Base-by-base conservation (phyloP, 2,888 invertebrate genomes). In the Iphiclides podalirius region DNA sequence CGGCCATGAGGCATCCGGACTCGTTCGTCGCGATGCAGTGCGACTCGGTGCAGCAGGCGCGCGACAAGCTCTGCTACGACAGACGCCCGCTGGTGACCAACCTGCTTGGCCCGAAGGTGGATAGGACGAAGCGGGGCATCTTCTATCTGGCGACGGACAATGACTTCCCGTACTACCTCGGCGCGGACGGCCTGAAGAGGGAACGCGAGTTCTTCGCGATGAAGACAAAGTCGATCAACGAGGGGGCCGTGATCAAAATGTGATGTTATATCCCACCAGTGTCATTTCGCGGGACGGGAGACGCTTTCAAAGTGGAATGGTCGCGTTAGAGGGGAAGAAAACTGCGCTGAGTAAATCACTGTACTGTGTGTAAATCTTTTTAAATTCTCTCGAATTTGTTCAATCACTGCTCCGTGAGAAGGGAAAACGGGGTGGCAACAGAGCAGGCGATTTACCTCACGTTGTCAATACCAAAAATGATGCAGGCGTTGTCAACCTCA, bases 131-230 rank as follows among this genome's bases (percentile, higher is more conserved):
- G 4, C 51, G 51, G n/a, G 75, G 74, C 0, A 66, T 75, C 28
- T 75, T 63, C 47, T 70, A 65, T 39, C 46, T 75, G 4, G 50
- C 64, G 0, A 70, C 71, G 0, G 52, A 55, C 2, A 67, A 74
- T 44, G 61, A 57, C 33, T 79, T 61, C 23, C 85, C 85, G 0
- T 85, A 75, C 52, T 75, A 59, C 55, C 59, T 84, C 44, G 82
- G 77, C 0, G 56, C 70, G 11, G 75, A 73, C n/a, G 85, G 85
- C 0, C 36, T 83, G 36, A 63, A 65, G 26, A 72, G 55, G 23
- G 72, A 79, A 7, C 59, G 72, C 28, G 76, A 81, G 47, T 71
- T 66, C 36, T 35, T 49, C 4, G 4, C 52, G 8, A 55, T 49
- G 1, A 31, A 15, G 0, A 4, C 28, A 3, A 57, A 44, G n/a